Percentiles rank a stretch among this genome's conserved stretches.
Conservation (phyloP, 2,113 vertebrate genomes). For the Elanoides forficatus region DNA sequence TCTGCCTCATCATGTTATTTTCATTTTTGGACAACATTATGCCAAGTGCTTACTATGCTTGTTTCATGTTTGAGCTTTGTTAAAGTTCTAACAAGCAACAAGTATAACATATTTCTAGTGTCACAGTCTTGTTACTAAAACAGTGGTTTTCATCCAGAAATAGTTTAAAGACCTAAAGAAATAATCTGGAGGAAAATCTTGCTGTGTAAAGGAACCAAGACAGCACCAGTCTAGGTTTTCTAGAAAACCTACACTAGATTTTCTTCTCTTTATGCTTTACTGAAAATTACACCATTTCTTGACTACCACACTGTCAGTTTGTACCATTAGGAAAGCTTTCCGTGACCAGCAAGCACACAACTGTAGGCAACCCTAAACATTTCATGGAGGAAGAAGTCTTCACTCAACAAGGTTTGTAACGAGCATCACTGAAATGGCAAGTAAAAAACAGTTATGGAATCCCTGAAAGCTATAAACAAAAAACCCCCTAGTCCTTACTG, state of each 20-base stretch:
- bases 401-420: neutral
- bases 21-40: neutral
- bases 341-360: neutral
- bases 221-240: neutral
- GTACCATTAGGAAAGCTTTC: neutral
- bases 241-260: neutral
- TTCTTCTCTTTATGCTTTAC: neutral
- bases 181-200: neutral
- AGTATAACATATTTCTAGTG: neutral
- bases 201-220: neutral
- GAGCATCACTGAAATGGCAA: neutral
- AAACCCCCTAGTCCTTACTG: rapidly evolving
- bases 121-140: neutral
- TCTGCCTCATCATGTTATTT: neutral
- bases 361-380: neutral
- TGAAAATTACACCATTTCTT: neutral
- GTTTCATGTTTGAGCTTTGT: neutral
- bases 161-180: neutral
- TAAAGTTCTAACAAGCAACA: neutral
- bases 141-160: neutral
- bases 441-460: neutral
- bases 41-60: neutral
- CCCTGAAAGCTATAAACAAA: neutral
- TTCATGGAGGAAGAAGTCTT: neutral
- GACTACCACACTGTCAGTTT: neutral